Evolutionary conservation across 2,797 vertebrate species (phyloP).

Genomic region (Sebastes wilsoni): DNA sequence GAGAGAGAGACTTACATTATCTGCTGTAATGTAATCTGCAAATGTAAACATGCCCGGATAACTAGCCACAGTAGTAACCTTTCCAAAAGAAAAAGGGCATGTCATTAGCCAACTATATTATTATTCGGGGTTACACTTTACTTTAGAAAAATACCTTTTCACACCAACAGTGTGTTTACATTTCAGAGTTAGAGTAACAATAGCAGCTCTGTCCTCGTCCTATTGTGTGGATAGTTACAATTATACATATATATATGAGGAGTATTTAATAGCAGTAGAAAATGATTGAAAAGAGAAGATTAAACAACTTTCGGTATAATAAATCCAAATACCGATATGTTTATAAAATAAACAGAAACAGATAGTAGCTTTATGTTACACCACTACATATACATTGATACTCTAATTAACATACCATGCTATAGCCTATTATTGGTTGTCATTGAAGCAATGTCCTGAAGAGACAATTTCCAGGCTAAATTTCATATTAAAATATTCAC

Average conservation of each 20-base stretch:
- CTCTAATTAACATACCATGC: not conserved
- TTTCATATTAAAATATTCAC: conserved; percentile 37
- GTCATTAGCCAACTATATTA: not conserved
- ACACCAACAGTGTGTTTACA: not conserved
- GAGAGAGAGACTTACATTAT: not conserved
- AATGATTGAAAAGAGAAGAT: not conserved
- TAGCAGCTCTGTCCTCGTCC: not conserved
- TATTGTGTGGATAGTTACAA: not conserved
- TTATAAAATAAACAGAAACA: not conserved
- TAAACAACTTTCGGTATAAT: not conserved
- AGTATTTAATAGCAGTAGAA: not conserved
- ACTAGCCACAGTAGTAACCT: not conserved
- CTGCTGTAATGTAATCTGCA: not conserved
- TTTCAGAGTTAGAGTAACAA: not conserved
- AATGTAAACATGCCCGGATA: not conserved
- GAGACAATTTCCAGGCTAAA: not conserved
- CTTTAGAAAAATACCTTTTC: not conserved
- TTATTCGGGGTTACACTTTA: not conserved
- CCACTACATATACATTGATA: not conserved
- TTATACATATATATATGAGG: not conserved
- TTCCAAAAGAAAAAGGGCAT: not conserved
- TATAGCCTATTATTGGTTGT: not conserved
- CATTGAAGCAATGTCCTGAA: not conserved
- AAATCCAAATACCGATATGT: not conserved
- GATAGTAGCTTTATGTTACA: not conserved